Evolutionary conservation across 2,888 invertebrate species (phyloP).

Genomic region (Cerastis leucographa): DNA sequence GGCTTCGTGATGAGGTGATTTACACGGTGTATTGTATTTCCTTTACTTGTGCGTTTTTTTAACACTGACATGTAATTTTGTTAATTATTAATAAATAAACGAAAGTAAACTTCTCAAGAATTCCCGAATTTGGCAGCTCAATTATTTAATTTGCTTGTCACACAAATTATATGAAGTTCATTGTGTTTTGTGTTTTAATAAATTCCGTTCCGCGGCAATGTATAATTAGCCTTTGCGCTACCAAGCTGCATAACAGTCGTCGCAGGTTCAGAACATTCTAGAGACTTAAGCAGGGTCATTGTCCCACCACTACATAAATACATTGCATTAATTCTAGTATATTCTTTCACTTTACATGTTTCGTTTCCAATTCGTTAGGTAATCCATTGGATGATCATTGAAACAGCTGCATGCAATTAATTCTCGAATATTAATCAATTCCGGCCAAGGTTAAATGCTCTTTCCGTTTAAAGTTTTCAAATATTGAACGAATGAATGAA

Average conservation of each 20-base stretch:
- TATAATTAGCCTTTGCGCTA: background rate
- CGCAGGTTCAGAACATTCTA: constrained; percentile 63
- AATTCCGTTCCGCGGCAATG: background rate
- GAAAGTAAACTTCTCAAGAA: no score
- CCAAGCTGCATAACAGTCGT: background rate
- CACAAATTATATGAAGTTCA: background rate
- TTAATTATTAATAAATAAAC: no score
- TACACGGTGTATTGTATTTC: no score
- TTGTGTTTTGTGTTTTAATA: background rate
- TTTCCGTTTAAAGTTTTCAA: constrained; percentile 37
- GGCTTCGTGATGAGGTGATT: no score
- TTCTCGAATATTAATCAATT: constrained; percentile 49
- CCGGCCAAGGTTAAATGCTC: constrained; percentile 53
- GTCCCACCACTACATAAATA: constrained; percentile 40
- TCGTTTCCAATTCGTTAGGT: constrained; percentile 37
- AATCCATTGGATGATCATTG: constrained; percentile 40
- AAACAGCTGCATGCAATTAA: constrained; percentile 49
- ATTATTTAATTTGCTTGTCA: background rate
- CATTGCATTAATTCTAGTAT: constrained; percentile 22
- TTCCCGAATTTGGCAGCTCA: no score
- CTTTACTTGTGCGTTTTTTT: no score
- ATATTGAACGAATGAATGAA: background rate
- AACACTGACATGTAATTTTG: no score
- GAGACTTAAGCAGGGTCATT: constrained; percentile 67
- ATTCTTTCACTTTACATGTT: constrained; percentile 37